These are phyloP conservation scores for Tachina fera DNA, from an alignment of 2,888 invertebrate genomes.

Conservation along the genomic window DNA sequence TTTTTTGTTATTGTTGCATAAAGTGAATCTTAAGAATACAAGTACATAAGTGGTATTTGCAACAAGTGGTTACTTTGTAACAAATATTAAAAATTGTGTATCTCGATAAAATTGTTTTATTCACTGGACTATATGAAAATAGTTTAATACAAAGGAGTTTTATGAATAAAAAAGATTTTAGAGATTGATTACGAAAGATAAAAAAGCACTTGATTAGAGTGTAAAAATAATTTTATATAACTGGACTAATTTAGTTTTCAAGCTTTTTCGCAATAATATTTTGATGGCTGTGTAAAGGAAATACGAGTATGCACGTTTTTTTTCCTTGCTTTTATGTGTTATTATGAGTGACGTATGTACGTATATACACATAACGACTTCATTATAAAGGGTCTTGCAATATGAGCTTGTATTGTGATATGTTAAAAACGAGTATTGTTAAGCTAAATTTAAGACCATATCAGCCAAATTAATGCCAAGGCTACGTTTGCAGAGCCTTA, in stretches of 20 bases:
- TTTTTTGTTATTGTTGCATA: constrained; percentile 1
- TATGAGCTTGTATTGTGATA: too few relatives aligned
- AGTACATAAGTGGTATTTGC: constrained; percentile 31
- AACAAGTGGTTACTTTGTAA: constrained; percentile 17
- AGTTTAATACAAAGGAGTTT: constrained; percentile 31
- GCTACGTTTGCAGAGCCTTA: too few relatives aligned
- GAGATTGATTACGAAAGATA: constrained; percentile 1
- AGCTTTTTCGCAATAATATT: not conserved
- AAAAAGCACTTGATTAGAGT: not conserved
- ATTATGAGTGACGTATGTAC: too few relatives aligned
- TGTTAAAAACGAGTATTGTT: too few relatives aligned
- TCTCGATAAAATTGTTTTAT: constrained; percentile 18
- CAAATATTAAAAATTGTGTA: not conserved
- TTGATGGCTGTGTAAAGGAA: not conserved
- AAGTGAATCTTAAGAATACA: constrained; percentile 10
- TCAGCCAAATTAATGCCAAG: too few relatives aligned
- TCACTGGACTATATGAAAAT: not conserved
- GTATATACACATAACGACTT: too few relatives aligned
- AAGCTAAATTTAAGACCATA: too few relatives aligned
- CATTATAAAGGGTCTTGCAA: too few relatives aligned
- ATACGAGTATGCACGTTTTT: not conserved
- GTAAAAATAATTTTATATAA: not conserved
- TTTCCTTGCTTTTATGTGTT: not conserved
- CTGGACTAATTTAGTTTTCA: not conserved
- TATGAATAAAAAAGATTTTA: not conserved